phyloP scores from a whole-genome alignment of 2,888 invertebrate genomes.

The Andricus quercusramuli region DNA sequence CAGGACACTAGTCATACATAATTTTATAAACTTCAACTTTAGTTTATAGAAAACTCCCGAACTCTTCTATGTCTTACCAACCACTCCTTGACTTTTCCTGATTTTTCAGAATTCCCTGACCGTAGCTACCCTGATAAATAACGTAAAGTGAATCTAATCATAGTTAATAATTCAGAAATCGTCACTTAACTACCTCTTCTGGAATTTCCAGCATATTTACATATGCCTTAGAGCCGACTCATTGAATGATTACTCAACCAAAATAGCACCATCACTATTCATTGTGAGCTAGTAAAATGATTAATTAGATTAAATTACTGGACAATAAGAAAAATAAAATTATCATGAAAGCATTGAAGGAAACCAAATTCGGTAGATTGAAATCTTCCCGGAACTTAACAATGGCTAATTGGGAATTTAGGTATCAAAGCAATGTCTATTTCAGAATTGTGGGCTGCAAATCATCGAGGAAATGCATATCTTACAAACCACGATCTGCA shows the following conservation, averaged over 20 bases:
- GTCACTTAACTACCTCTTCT: not conserved
- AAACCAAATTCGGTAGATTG: not conserved
- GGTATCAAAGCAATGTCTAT: not conserved
- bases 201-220: not conserved
- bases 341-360: not conserved
- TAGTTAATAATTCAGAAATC: not conserved
- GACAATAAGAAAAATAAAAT: not conserved
- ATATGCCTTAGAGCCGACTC: not conserved
- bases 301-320: not conserved
- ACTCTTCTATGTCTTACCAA: no score
- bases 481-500: not conserved
- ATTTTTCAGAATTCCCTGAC: not conserved
- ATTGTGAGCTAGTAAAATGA: not conserved
- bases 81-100: no score
- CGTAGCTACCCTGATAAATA: not conserved
- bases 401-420: not conserved
- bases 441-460: not conserved
- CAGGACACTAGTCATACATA: no score
- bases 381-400: not conserved
- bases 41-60: no score
- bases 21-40: no score
- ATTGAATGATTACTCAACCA: not conserved
- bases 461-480: not conserved
- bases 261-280: not conserved
- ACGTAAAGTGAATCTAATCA: not conserved